phyloP scores from a whole-genome alignment of 2,113 vertebrate species.

The Cavia porcellus region DNA sequence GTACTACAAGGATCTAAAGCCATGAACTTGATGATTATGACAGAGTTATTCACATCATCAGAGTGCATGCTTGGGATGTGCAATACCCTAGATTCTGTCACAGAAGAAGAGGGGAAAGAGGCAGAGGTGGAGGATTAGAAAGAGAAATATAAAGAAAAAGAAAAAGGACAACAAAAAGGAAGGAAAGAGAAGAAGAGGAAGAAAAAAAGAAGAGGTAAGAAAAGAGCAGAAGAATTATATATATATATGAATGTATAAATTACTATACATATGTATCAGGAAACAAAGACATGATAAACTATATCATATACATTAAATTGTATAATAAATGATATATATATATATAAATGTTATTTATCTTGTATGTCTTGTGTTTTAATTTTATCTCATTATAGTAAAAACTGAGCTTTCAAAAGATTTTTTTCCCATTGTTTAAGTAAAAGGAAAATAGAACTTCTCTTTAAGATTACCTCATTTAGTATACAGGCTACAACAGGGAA shows the following conservation, averaged over 20 bases:
- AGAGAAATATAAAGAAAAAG: rapidly evolving
- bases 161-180: not conserved
- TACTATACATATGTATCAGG: too few relatives aligned
- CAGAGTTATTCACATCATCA: not conserved
- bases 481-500: not conserved
- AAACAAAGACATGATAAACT: not conserved
- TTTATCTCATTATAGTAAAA: not conserved
- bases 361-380: not conserved
- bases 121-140: not conserved
- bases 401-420: not conserved
- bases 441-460: not conserved
- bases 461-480: not conserved
- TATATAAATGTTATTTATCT: not conserved
- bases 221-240: not conserved
- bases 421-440: not conserved
- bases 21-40: not conserved
- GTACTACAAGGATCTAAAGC: not conserved
- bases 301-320: not conserved
- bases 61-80: not conserved
- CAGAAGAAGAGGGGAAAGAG: not conserved
- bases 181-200: not conserved
- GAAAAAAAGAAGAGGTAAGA: not conserved
- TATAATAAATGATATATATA: not conserved
- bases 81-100: too few relatives aligned
- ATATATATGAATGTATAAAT: not conserved